phyloP scores from a whole-genome alignment of 2,797 vertebrate genomes.

The Poecilia velifera region DNA sequence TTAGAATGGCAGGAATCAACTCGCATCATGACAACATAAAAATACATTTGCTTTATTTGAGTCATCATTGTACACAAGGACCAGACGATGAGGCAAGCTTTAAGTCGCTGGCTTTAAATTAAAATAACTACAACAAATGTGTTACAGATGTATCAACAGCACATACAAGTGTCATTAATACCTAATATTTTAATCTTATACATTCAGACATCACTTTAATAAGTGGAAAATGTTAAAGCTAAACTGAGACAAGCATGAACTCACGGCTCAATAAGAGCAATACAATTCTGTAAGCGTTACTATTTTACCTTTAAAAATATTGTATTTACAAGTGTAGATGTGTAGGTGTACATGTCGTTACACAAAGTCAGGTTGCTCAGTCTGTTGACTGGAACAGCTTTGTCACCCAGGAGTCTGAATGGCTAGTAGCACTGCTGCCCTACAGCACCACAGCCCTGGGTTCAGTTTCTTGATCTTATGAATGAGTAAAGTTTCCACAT shows the following conservation, averaged over 20 bases:
- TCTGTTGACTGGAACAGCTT: constrained; percentile 25
- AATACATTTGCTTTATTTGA: constrained; percentile 73
- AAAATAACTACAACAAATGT: constrained; percentile 13
- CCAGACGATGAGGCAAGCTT: constrained; percentile 42
- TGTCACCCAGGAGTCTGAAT: constrained; percentile 4
- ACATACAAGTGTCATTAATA: constrained; percentile 22
- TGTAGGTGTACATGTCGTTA: constrained; percentile 52
- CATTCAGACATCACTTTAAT: not conserved
- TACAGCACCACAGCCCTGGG: constrained; percentile 10
- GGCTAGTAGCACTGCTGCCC: not conserved
- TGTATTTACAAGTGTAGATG: constrained; percentile 57
- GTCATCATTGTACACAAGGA: constrained; percentile 40
- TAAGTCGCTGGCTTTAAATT: constrained; percentile 25
- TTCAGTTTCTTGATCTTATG: constrained; percentile 8
- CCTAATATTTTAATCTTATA: constrained; percentile 32
- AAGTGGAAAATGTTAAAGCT: constrained; percentile 23
- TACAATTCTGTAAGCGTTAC: constrained; percentile 29
- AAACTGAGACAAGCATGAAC: constrained; percentile 38
- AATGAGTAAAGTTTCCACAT: not conserved
- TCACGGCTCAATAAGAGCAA: constrained; percentile 5
- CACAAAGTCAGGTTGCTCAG: constrained; percentile 24
- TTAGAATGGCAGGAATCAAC: constrained; percentile 3
- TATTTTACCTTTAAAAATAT: constrained; percentile 51
- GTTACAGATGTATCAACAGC: constrained; percentile 17
- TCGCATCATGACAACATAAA: constrained; percentile 48